Percentiles rank a stretch among this genome's conserved stretches.
These are phyloP conservation scores for Gracilinanus agilis DNA, from an alignment of 2,113 vertebrate genomes.

Conservation along the genomic window DNA sequence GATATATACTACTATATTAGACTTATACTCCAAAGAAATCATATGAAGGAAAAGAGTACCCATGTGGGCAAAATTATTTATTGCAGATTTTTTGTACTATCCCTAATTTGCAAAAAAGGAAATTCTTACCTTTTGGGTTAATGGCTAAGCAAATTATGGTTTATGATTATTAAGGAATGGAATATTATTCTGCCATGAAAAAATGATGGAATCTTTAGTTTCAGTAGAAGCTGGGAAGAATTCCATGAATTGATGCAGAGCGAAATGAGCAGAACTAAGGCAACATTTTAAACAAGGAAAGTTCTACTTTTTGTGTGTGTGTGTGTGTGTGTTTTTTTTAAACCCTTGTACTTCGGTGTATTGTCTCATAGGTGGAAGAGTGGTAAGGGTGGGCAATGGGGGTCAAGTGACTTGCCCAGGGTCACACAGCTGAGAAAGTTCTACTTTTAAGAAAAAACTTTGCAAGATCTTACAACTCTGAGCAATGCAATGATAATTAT, in stretches of 20 bases:
- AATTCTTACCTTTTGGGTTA: too few species aligned
- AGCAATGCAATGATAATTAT: not conserved
- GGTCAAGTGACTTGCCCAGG: too few species aligned
- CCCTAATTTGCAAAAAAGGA: too few species aligned
- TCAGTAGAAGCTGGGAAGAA: not conserved
- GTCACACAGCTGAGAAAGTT: too few species aligned
- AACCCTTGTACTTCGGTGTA: too few species aligned
- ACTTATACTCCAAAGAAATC: not conserved
- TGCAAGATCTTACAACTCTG: not conserved
- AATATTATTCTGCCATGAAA: not conserved
- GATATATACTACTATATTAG: not conserved
- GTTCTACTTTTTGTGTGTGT: not conserved
- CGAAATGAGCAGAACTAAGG: too few species aligned
- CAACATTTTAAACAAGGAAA: not conserved
- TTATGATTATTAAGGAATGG: not conserved
- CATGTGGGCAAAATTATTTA: too few species aligned
- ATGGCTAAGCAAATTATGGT: not conserved
- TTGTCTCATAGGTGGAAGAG: too few species aligned
- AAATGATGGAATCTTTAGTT: not conserved
- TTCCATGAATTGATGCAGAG: too few species aligned
- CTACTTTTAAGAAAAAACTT: not conserved
- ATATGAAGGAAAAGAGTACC: not conserved
- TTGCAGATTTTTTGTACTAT: too few species aligned
- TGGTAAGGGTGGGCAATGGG: too few species aligned
- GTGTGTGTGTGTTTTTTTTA: too few species aligned